phyloP scores from a whole-genome alignment of 2,113 vertebrate genomes.

The Hepsetus odoe region DNA sequence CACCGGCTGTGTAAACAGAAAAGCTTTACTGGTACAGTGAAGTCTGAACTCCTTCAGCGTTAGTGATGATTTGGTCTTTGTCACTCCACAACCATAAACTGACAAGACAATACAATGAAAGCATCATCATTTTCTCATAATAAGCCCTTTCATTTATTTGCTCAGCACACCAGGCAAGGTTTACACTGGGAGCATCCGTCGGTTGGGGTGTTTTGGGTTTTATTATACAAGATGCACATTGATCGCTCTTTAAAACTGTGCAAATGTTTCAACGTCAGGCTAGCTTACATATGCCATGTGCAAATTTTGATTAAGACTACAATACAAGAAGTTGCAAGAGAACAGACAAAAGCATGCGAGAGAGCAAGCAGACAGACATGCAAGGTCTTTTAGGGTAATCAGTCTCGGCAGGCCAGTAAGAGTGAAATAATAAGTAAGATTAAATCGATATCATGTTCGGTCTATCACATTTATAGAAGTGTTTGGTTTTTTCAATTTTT shows the following conservation, averaged over 20 bases:
- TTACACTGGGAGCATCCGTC: neutral
- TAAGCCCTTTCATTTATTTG: constrained; percentile 33
- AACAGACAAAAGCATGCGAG: constrained; percentile 7
- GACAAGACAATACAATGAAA: constrained; percentile 71
- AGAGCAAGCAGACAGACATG: constrained; percentile 37
- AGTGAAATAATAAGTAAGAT: neutral
- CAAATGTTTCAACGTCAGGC: neutral
- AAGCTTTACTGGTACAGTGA: neutral
- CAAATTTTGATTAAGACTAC: neutral
- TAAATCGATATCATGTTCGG: too few species aligned
- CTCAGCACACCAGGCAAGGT: constrained; percentile 9
- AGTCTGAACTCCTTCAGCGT: neutral
- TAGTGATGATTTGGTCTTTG: constrained; percentile 68
- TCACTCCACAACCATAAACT: constrained; percentile 70
- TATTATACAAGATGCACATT: constrained; percentile 19
- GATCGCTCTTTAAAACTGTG: neutral
- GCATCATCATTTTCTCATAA: constrained; percentile 61
- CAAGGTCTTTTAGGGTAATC: constrained; percentile 8
- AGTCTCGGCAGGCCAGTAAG: neutral
- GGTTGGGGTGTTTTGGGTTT: neutral
- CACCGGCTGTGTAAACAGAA: neutral
- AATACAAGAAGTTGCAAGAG: neutral
- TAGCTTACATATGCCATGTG: neutral
- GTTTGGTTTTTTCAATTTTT: too few species aligned
- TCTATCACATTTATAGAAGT: too few species aligned